Base-by-base conservation (phyloP, 2,888 invertebrate species). In the Danaus chrysippus region DNA sequence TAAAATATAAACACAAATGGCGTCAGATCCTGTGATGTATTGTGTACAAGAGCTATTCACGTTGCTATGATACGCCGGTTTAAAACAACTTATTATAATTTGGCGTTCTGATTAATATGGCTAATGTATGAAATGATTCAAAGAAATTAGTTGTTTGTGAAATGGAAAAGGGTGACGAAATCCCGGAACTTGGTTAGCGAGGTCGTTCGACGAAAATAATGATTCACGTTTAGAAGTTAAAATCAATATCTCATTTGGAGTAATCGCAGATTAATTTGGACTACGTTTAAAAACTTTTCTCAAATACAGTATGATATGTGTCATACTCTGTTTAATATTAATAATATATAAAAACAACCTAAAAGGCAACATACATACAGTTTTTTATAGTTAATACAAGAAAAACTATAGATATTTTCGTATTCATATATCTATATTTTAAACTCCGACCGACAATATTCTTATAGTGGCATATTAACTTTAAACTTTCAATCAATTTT, bases 51-150 rank as follows among this genome's bases (percentile, higher is more conserved):
- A 62, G 65, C 66, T 63, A 65, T 61, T 66, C 61, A 13, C 54
- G 67, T 71, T 70, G 70, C 70, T 65, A 75, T 65, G 70, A 61
- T 54, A 61, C 61, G 57, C 60, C 15, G 34, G 15, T 17, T 61
- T 52, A 60, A 63, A 66, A 58, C 59, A 66, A 55, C 54, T 56
- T 58, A 17, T 42, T 46, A 56, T 58, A 62, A 59, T 55, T 62
- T 43, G 61, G 55, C 49, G 53, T 46, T 49, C 44, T 59, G 59
- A 57, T 55, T 52, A 49, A 17, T 49, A 11, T 17, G 49, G 46
- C 46, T n/a, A 49, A 17, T 46, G 15, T 49, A 49, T 10, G 52
- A 10, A 53, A 42, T 42, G 52, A 12, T 41, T 12, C 15, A 52
- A 42, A 9, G 42, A 58, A 53, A 59, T 55, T 54, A 46, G 42